Base-by-base conservation (phyloP, 2,113 vertebrate genomes). In the Capra hircus region DNA sequence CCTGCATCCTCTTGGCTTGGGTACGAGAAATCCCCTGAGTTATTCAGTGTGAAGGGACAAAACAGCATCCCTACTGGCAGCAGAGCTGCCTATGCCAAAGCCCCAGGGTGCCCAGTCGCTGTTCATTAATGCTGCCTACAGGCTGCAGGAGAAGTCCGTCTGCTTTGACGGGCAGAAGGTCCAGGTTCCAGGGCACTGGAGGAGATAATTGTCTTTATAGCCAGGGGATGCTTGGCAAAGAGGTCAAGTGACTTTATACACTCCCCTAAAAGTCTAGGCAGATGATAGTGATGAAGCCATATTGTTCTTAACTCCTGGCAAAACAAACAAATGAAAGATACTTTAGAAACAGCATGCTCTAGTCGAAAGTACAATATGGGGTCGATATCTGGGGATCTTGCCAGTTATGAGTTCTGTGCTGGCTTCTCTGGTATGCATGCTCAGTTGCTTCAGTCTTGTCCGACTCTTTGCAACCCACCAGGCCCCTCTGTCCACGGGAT, bases 131-230 rank as follows among this genome's bases (percentile, higher is more conserved):
- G 83, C 94, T 93, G 95, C 97, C 97, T 86, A 74, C 83, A 53
- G 97, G 97, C 95, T 8, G 7, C 30, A 30, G 67, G 91, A 83
- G 60, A 97, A 78, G 94, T 85, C 89, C 33, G 88, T 81, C 74
- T 43, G 64, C 88, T 88, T 40, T 16, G 9, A n/a, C 0, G 12
- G 96, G 89, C 96, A 89, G 94, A 82, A 97, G 85, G 98, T 92
- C 95, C 48, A 7, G 90, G 97, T 98, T 98, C 97, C 97, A 19
- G 97, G 71, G 98, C 97, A 97, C 48, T 98, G 97, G 97, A 98
- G 97, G 97, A 96, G 96, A 98, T 97, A 97, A 98, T 98, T 98
- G 94, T 96, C 94, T 97, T 94, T 86, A 45, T 94, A 97, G 89
- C 97, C 91, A 64, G 93, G 33, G 91, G 95, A 90, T 77, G 71